Conservation (phyloP, 2,888 invertebrate species). For the Cyclophora punctaria region DNA sequence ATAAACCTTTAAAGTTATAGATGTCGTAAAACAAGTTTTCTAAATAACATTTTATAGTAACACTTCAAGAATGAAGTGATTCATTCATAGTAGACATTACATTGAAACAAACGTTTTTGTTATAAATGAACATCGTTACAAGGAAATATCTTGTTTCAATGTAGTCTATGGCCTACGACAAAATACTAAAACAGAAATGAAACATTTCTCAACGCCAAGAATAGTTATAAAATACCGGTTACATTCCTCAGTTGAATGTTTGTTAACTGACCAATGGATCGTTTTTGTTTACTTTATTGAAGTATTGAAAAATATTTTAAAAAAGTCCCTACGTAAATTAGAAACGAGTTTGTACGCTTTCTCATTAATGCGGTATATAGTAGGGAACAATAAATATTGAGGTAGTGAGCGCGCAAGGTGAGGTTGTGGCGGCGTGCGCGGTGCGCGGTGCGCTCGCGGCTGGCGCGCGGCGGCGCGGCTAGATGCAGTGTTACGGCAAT, state of each 20-base stretch:
- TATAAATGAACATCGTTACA: conserved; percentile 5
- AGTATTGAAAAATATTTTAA: conserved; percentile 19
- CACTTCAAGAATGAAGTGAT: conserved; percentile 8
- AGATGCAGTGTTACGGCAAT: conserved; percentile 68
- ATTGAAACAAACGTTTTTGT: too few species aligned
- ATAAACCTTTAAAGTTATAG: too few species aligned
- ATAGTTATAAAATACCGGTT: conserved; percentile 27
- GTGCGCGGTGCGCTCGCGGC: conserved; percentile 14
- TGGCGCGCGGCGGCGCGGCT: conserved; percentile 26
- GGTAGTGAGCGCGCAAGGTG: conserved; percentile 16
- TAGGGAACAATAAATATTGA: conserved; percentile 45
- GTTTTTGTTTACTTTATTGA: conserved; percentile 25
- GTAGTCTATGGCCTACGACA: not conserved
- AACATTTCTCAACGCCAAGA: conserved; percentile 14
- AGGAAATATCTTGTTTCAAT: conserved; percentile 16
- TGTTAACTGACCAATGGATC: conserved; percentile 24
- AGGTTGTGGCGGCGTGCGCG: conserved; percentile 16
- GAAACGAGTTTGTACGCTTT: conserved; percentile 41
- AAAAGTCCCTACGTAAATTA: conserved; percentile 26
- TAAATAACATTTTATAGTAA: not conserved
- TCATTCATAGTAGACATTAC: conserved; percentile 2
- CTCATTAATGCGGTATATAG: conserved; percentile 37
- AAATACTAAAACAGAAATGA: conserved; percentile 10
- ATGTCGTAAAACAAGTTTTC: too few species aligned
- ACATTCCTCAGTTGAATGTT: conserved; percentile 23